Evolutionary conservation across 2,888 invertebrate species (phyloP).

Genomic region (Noctua fimbriata): DNA sequence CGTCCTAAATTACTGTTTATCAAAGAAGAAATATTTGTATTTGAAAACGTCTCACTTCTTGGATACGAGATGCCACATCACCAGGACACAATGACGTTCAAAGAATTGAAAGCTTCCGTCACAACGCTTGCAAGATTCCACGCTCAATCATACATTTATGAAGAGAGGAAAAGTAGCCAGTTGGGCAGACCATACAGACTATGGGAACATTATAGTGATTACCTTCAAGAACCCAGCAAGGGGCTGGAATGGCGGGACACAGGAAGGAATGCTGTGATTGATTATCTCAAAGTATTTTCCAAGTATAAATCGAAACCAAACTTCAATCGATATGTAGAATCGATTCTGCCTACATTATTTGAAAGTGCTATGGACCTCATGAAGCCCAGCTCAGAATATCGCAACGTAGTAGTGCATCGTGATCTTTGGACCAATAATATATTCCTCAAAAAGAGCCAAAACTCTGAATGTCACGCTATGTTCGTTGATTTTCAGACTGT

Average conservation of each 20-base stretch:
- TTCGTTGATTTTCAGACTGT: constrained; percentile 93
- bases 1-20: constrained; percentile 77
- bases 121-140: constrained; percentile 87
- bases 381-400: constrained; percentile 82
- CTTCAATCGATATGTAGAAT: constrained; percentile 72
- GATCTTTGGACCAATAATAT: constrained; percentile 92
- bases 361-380: constrained; percentile 76
- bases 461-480: constrained; percentile 84
- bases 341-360: constrained; percentile 73
- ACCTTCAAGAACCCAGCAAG: constrained; percentile 76
- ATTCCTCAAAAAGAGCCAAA: constrained; percentile 83
- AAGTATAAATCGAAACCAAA: constrained; percentile 74
- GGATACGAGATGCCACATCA: constrained; percentile 81
- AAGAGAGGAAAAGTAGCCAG: constrained; percentile 81
- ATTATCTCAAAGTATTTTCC: constrained; percentile 81
- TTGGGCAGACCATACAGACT: constrained; percentile 79
- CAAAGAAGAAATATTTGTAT: constrained; percentile 81
- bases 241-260: constrained; percentile 78
- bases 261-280: constrained; percentile 81
- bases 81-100: constrained; percentile 75
- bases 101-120: constrained; percentile 83
- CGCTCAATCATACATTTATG: constrained; percentile 86
- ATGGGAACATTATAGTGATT: constrained; percentile 81
- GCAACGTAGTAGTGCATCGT: constrained; percentile 90
- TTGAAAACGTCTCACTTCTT: constrained; percentile 81